Conservation (phyloP, 2,888 invertebrate species). For the Ditula angustiorana region DNA sequence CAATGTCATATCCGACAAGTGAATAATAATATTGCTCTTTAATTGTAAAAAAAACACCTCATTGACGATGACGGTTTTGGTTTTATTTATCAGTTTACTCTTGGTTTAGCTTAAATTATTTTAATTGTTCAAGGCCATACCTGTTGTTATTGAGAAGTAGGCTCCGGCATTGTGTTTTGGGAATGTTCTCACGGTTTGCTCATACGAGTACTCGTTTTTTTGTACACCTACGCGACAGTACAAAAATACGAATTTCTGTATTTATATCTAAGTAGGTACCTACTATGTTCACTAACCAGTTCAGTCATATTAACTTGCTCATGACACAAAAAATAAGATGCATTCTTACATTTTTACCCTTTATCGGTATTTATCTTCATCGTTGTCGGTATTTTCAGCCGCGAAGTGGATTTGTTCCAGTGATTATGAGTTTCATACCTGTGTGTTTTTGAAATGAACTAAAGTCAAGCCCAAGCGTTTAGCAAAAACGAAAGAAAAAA, state of each 20-base stretch:
- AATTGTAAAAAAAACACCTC: background rate
- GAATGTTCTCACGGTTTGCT: conserved; percentile 5
- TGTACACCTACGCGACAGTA: conserved; percentile 1
- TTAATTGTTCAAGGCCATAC: conserved; percentile 2
- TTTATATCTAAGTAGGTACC: background rate
- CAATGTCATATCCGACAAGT: background rate
- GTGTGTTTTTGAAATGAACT: too few species aligned
- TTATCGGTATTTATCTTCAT: too few species aligned
- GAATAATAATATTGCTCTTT: background rate
- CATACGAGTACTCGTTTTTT: background rate
- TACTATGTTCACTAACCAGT: too few species aligned
- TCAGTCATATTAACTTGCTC: too few species aligned
- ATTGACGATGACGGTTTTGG: background rate
- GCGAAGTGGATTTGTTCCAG: too few species aligned
- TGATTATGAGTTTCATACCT: too few species aligned
- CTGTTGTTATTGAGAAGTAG: background rate
- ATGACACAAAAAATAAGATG: too few species aligned
- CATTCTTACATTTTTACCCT: too few species aligned
- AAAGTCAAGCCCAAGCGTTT: too few species aligned
- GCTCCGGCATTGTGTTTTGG: conserved; percentile 7
- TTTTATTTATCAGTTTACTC: background rate
- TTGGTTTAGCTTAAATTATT: background rate
- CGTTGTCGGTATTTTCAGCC: too few species aligned
- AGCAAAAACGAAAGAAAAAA: too few species aligned
- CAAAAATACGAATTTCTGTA: background rate